Conservation (phyloP, 2,888 invertebrate species). For the Orchesellides sinensis region DNA sequence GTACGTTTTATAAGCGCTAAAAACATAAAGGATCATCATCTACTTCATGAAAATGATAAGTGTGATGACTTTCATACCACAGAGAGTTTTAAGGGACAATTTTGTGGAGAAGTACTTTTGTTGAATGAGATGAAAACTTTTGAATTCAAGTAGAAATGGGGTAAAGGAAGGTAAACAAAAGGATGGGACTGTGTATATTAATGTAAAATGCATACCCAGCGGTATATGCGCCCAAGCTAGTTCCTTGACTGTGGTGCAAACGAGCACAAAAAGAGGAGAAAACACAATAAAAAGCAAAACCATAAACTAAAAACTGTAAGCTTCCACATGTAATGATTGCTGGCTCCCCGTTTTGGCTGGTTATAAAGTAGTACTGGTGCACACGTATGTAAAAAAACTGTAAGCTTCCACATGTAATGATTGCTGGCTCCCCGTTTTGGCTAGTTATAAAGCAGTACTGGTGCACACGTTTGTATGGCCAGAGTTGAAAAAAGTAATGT, state of each 20-base stretch:
- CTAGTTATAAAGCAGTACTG: too few species aligned
- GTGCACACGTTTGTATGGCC: too few species aligned
- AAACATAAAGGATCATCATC: conserved; percentile 30
- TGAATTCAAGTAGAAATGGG: conserved; percentile 24
- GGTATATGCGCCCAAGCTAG: too few species aligned
- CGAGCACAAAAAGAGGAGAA: not conserved
- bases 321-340: too few species aligned
- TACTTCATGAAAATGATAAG: conserved; percentile 51
- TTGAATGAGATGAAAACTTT: conserved; percentile 38
- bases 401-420: too few species aligned
- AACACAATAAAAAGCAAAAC: conserved; percentile 3
- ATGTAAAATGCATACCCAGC: not conserved
- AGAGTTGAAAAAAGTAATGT: too few species aligned
- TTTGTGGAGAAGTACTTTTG: conserved; percentile 29
- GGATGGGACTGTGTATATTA: too few species aligned
- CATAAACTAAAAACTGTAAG: conserved; percentile 10
- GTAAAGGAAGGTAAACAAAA: conserved; percentile 18
- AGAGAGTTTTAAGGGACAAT: conserved; percentile 30
- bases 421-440: too few species aligned
- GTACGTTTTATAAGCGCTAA: conserved; percentile 4
- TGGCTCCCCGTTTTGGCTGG: too few species aligned
- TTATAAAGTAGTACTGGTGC: too few species aligned
- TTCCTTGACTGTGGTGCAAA: too few species aligned
- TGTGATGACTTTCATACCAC: conserved; percentile 44
- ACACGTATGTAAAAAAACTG: too few species aligned